Evolutionary conservation across 1,140 invertebrate species (phyloP), one percentile per base, ranked within the genome.

Genomic region (Calycopis cecrops): DNA sequence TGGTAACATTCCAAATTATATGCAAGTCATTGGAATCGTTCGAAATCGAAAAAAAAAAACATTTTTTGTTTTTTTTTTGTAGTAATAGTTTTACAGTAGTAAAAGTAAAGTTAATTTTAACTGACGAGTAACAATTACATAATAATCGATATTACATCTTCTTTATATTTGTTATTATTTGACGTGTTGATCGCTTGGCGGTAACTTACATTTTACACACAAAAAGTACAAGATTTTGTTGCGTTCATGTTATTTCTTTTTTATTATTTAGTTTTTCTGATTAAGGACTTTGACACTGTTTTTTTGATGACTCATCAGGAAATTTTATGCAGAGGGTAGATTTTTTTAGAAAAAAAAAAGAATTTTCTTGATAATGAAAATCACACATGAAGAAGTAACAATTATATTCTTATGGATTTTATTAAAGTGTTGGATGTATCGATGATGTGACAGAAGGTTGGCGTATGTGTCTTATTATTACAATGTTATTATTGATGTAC

Each of bases 401-500:
- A 16, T 44, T 4, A 44, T 44, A 12, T 44, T 10, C 9, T 10
- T 37, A 9, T 14, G 14, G n/a, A 40, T 12, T 9, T 44, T 9
- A 17, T 44, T 44, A 33, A 9, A 17, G 4, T 14, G n/a, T 21
- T 34, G 4, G 37, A 7, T 34, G 33, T 17, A 4, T 42, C 9
- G 17, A 14, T 33, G 35, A 28, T 44, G 42, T 33, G n/a, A 11
- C 38, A 17, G 10, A 7, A 21, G 35, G 50, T 52, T 21, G 38
- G 38, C 50, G 6, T 17, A 50, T 37, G 34, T 51, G 38, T 16
- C 44, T 56, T 57, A 17, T 57, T 55, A 50, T 48, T 55, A 28
- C 21, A 28, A 2, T 28, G 21, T 28, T 28, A 28, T 28, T 3
- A 28, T 28, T 28, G 21, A 28, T 28, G 21, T 28, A 28, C 21